Base-by-base conservation (phyloP, 2,113 vertebrate genomes). In the Macrotis lagotis region DNA sequence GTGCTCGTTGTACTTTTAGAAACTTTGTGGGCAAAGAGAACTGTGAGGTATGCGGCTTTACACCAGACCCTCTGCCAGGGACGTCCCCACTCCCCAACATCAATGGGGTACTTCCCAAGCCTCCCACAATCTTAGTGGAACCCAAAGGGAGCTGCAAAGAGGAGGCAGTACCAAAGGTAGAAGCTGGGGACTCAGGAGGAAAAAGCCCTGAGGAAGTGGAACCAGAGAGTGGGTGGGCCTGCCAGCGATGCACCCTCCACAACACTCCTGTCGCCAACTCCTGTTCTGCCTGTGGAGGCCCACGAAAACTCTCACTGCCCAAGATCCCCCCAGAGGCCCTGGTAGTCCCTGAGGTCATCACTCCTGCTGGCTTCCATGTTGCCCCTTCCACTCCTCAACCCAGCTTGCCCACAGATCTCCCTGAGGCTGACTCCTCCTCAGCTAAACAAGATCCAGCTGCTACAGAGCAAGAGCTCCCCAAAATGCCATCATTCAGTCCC, bases 301-400 rank as follows among this genome's bases (percentile, higher is more conserved):
- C 99, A 22, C 99, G 99, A 59, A 99, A 99, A 97, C 99, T 99
- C 44, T 99, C 99, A 1, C 98, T 99, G 97, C 99, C 99, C 95
- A 99, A 99, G 97, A 99, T 99, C 97, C 99, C 99, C 0, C 99
- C 99, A 0, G 99, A 99, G 98, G 99, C 99, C 0, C 98, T 99
- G 94, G 99, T 99, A 92, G 99, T 99, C 91, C 99, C 99, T 0
- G 99, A 99, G 95, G 99, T 99, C 0, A 98, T 99, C 90, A 99
- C 99, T 0, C 99, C 99, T 0, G 98, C 98, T 0, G 99, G 99
- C 2, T 99, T 99, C 96, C 98, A 98, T 10, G 11, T 97, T 9
- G 97, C 98, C 1, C 98, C 99, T 5, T 96, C 98, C 90, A 96
- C 98, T 1, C 95, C 98, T 0, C 97, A 98, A 95, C 96, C 97